Conservation (phyloP, 2,797 vertebrate genomes). For the Pseudotriccus pelzelni region DNA sequence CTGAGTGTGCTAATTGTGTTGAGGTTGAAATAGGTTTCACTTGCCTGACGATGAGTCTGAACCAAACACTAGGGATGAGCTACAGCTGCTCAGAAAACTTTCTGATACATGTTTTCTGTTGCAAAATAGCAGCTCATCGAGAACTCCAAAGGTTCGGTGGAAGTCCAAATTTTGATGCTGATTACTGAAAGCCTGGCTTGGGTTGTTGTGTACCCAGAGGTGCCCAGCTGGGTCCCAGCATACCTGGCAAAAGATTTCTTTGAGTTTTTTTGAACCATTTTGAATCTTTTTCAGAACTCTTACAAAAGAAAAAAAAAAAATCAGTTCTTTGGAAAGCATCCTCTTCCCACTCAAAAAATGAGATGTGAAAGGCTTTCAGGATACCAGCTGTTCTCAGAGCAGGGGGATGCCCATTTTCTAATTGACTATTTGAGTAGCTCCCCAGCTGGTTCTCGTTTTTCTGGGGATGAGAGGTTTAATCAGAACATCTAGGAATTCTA, state of each 20-base stretch:
- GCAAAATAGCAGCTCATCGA: background rate
- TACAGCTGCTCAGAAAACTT: slow-evolving; percentile 41
- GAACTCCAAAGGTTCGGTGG: background rate
- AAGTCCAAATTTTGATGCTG: background rate
- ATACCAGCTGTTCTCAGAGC: background rate
- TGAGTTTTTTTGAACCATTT: background rate
- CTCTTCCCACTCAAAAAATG: background rate
- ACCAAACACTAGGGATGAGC: background rate
- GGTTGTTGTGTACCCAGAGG: background rate
- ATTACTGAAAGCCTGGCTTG: background rate
- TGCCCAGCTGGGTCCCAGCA: background rate
- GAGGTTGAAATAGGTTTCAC: background rate
- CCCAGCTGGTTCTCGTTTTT: background rate
- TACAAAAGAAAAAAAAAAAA: accelerated
- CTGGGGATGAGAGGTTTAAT: background rate
- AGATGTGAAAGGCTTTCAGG: background rate
- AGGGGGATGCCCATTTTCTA: background rate
- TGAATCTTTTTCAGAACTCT: background rate
- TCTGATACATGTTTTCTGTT: background rate
- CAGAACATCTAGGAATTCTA: background rate
- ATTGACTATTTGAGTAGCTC: background rate
- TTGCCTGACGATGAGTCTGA: slow-evolving; percentile 7
- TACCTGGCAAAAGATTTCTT: background rate
- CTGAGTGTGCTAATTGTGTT: background rate
- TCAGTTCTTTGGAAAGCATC: background rate